Base-by-base conservation (phyloP, 2,113 vertebrate genomes). In the Ictidomys tridecemlineatus region DNA sequence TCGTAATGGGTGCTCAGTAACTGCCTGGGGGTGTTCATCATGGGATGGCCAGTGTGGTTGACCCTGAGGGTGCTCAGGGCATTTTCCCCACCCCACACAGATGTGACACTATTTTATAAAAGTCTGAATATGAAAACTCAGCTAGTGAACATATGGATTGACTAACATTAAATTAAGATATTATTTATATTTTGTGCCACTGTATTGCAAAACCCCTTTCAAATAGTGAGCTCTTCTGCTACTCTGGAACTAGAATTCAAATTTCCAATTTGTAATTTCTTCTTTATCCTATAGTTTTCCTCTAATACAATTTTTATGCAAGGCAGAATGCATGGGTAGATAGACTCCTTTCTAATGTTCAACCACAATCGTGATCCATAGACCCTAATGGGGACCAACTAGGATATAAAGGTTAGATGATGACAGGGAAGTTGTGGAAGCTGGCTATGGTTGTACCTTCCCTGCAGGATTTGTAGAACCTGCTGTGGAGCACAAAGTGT, bases 151-250 rank as follows among this genome's bases (percentile, higher is more conserved):
- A 58, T 93, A 80, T 32, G 26, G 51, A 53, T 86, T 65, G 10
- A 65, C 45, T 61, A 67, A 32, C 20, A 28, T 79, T 39, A 92
- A 84, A 53, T 76, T 82, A 51, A 77, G 1, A 8, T 58, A 39
- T 96, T 72, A 65, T 95, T 97, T 84, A 80, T 48, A 78, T 93
- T 93, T 91, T 45, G 4, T 84, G 39, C 10, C 8, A 45, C 72
- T 89, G 91, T 48, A 58, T 89, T 28, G 17, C 30, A 45, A 72
- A 79, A 20, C 2, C 92, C 42, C 63, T 97, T 83, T 83, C 42
- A 80, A 87, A 73, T 92, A 69, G 51, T 67, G 11, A 87, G 7
- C 20, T 85, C 1, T 5, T 83, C 69, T 79, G 37, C 53, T 86
- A 22, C 39, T 69, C 79, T 84, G 67, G n/a, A 95, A 5, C 37